Conservation (phyloP, 2,797 vertebrate species). For the Carcharodon carcharias region DNA sequence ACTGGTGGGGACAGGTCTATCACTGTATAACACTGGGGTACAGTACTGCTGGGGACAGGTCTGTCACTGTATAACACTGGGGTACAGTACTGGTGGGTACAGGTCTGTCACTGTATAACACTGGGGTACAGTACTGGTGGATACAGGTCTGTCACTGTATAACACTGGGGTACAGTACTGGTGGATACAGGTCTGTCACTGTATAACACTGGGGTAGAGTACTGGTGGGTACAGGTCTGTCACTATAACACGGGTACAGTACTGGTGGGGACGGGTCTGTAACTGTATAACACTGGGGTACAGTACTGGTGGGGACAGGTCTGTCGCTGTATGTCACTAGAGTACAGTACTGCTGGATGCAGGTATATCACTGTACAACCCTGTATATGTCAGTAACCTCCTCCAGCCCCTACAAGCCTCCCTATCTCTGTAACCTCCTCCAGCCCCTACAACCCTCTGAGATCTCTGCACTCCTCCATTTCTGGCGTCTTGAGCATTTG, state of each 20-base stretch:
- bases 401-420: too few species aligned
- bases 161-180: not conserved
- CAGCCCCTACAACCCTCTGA: too few species aligned
- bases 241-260: not conserved
- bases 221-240: not conserved
- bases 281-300: not conserved
- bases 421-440: too few species aligned
- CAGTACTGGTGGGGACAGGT: not conserved
- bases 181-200: not conserved
- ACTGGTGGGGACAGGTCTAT: not conserved
- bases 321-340: not conserved
- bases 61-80: not conserved
- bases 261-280: not conserved
- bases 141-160: not conserved
- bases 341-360: not conserved
- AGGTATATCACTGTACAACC: not conserved
- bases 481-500: too few species aligned
- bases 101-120: not conserved
- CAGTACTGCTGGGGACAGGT: not conserved
- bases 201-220: not conserved
- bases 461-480: too few species aligned
- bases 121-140: not conserved
- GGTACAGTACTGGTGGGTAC: not conserved
- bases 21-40: not conserved
- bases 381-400: too few species aligned